Evolutionary conservation across 1,140 invertebrate species (phyloP).

Genomic region (Artemia franciscana): DNA sequence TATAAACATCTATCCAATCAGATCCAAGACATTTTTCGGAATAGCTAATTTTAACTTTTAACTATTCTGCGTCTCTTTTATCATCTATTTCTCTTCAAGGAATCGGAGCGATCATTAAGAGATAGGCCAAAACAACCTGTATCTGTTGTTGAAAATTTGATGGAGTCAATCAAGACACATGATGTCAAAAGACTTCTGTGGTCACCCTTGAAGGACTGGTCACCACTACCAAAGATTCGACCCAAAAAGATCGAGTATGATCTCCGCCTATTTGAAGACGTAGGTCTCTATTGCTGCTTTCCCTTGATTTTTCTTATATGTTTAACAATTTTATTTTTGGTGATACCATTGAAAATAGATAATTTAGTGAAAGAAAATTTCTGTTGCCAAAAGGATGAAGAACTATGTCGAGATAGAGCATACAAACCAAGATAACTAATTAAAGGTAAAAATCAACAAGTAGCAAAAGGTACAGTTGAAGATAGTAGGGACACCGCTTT

Average conservation of each 20-base stretch:
- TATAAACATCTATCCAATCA: not conserved
- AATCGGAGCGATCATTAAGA: constrained; percentile 55
- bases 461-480: no score
- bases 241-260: not conserved
- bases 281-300: not conserved
- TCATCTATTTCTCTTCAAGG: constrained; percentile 26
- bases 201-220: constrained; percentile 18
- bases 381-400: not conserved
- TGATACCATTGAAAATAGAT: no score
- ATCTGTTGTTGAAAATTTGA: constrained; percentile 55
- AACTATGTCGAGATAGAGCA: no score
- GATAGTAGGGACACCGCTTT: no score
- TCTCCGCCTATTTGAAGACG: not conserved
- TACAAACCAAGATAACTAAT: no score
- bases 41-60: no score
- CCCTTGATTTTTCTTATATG: no score
- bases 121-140: constrained; percentile 38
- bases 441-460: no score
- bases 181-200: constrained; percentile 31
- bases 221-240: constrained; percentile 4
- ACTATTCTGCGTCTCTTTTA: no score
- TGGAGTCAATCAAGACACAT: constrained; percentile 66
- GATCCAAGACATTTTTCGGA: no score
- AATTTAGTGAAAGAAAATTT: not conserved
- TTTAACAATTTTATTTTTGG: no score